Percentiles rank a stretch among this genome's conserved stretches.
Evolutionary conservation across 2,797 vertebrate species (phyloP).

Genomic region (Delichon dasypus): DNA sequence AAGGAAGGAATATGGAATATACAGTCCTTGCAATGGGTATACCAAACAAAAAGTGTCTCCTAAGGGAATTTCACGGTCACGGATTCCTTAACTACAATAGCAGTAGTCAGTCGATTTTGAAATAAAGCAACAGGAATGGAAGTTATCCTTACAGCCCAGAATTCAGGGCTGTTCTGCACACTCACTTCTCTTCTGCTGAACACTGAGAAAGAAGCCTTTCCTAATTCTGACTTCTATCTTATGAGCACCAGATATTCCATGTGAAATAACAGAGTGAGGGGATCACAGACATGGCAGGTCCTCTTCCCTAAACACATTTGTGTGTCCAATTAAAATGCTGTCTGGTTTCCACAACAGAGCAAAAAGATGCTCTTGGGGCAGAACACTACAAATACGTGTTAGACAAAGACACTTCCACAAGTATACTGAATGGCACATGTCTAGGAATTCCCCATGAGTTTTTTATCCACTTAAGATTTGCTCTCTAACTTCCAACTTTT

Average conservation of each 20-base stretch:
- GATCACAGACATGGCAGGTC: neutral
- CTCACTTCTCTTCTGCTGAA: neutral
- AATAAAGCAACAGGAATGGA: neutral
- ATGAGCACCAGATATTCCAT: neutral
- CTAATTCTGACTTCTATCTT: neutral
- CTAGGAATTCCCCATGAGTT: neutral
- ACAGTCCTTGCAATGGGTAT: neutral
- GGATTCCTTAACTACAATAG: neutral
- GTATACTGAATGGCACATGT: neutral
- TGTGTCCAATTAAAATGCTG: neutral
- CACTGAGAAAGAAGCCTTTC: neutral
- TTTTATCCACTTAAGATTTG: neutral
- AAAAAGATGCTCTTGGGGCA: neutral
- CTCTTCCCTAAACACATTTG: neutral
- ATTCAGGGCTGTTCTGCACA: neutral
- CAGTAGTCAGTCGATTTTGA: neutral
- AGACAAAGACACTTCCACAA: neutral
- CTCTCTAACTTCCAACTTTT: neutral
- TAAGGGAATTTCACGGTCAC: neutral
- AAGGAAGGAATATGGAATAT: neutral
- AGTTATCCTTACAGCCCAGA: neutral
- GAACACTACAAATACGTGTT: neutral
- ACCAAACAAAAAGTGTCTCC: neutral
- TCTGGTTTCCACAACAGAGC: neutral
- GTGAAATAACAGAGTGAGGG: neutral